Evolutionary conservation across 2,113 vertebrate species (phyloP).

Genomic region (Toxostoma redivivum): DNA sequence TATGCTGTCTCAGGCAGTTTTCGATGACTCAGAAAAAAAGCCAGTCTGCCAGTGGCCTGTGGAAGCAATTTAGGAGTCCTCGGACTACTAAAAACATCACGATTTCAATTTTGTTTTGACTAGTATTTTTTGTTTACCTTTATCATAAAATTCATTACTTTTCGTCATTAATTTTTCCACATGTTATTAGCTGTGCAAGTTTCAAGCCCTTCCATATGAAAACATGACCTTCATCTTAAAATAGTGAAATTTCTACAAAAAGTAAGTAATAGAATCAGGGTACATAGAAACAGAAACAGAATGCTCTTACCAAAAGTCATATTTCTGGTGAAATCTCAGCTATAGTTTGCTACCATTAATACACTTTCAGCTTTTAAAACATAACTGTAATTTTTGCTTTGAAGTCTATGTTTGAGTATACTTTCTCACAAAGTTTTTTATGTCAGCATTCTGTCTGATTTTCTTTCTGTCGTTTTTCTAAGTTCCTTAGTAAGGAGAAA

Average conservation of each 20-base stretch:
- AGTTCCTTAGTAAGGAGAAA: background rate
- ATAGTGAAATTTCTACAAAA: background rate
- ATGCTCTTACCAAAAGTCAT: fast-evolving
- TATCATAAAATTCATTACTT: background rate
- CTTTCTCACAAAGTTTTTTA: background rate
- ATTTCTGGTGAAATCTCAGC: background rate
- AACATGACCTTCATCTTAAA: background rate
- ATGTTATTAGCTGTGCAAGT: background rate
- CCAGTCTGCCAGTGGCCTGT: background rate
- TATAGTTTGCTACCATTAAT: background rate
- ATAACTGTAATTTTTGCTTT: background rate
- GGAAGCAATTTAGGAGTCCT: background rate
- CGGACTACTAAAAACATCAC: background rate
- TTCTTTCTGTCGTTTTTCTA: background rate
- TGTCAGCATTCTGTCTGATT: background rate
- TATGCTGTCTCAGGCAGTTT: background rate
- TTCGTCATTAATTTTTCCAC: background rate
- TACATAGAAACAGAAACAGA: background rate
- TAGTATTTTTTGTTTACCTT: background rate
- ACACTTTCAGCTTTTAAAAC: background rate
- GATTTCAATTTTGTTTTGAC: background rate
- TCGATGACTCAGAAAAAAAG: background rate
- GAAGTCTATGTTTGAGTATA: background rate
- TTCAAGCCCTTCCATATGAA: background rate
- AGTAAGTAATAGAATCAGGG: background rate